Conservation (phyloP, 2,888 invertebrate genomes). For the Antitype chi region DNA sequence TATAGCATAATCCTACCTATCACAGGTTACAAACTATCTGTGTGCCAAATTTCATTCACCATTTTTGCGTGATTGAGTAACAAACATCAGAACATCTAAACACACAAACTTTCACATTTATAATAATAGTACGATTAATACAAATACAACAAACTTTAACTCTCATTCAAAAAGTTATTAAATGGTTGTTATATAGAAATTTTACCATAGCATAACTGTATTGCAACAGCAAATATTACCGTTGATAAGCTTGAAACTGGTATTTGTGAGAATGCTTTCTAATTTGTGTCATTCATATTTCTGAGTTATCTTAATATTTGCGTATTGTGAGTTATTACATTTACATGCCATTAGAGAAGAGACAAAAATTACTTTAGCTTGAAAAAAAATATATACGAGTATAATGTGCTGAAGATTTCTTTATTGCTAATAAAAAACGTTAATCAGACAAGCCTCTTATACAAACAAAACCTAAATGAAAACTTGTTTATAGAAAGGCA, state of each 20-base stretch:
- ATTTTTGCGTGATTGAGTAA: too few species aligned
- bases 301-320: slow-evolving; percentile 25
- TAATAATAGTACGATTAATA: too few species aligned
- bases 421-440: neutral
- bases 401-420: neutral
- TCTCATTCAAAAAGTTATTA: slow-evolving; percentile 35
- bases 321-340: neutral
- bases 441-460: too few species aligned
- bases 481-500: slow-evolving; percentile 4
- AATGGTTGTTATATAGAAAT: slow-evolving; percentile 42
- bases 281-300: slow-evolving; percentile 35
- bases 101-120: too few species aligned
- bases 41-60: too few species aligned
- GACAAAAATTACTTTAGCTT: neutral
- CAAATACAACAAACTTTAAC: slow-evolving; percentile 16
- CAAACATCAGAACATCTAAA: too few species aligned
- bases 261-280: slow-evolving; percentile 55
- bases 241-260: slow-evolving; percentile 53
- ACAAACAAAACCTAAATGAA: neutral
- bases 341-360: neutral
- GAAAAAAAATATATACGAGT: too few species aligned
- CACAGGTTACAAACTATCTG: too few species aligned
- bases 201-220: slow-evolving; percentile 24
- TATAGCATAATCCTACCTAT: too few species aligned
- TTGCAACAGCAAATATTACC: slow-evolving; percentile 36